These are phyloP conservation scores for Octopus bimaculoides DNA, from an alignment of 1,140 invertebrate genomes.

Conservation along the genomic window DNA sequence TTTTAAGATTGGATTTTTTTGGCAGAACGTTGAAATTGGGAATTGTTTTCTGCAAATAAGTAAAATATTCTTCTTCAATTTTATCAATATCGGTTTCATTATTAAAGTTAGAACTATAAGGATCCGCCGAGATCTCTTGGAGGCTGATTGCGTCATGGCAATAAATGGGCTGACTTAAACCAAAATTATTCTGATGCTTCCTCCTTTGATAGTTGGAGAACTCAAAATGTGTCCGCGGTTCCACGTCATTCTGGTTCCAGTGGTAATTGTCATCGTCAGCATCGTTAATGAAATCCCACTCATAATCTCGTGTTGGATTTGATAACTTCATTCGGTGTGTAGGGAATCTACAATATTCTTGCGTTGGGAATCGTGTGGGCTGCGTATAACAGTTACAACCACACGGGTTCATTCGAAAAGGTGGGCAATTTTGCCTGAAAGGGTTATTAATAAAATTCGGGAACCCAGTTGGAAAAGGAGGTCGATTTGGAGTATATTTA, in stretches of 20 bases:
- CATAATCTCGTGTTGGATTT: neutral
- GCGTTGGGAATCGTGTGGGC: too few relatives aligned
- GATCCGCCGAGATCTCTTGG: neutral
- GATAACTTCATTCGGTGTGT: neutral
- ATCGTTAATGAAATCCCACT: neutral
- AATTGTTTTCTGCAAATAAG: neutral
- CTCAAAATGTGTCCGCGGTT: neutral
- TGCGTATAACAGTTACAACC: too few relatives aligned
- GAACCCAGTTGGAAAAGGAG: too few relatives aligned
- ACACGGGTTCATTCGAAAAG: too few relatives aligned
- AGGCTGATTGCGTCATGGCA: neutral
- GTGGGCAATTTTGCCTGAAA: too few relatives aligned
- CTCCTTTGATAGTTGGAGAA: neutral
- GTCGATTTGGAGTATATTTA: too few relatives aligned
- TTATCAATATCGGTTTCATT: neutral
- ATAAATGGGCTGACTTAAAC: neutral
- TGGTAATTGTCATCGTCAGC: neutral
- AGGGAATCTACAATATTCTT: neutral
- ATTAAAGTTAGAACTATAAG: neutral
- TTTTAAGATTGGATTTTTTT: neutral
- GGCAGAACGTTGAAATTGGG: neutral
- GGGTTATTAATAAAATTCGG: too few relatives aligned
- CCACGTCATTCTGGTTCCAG: neutral
- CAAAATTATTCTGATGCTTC: neutral
- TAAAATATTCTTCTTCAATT: neutral